Evolutionary conservation across 2,113 vertebrate species (phyloP), one percentile per base, ranked within the genome.

Genomic region (Tachysurus vachellii): DNA sequence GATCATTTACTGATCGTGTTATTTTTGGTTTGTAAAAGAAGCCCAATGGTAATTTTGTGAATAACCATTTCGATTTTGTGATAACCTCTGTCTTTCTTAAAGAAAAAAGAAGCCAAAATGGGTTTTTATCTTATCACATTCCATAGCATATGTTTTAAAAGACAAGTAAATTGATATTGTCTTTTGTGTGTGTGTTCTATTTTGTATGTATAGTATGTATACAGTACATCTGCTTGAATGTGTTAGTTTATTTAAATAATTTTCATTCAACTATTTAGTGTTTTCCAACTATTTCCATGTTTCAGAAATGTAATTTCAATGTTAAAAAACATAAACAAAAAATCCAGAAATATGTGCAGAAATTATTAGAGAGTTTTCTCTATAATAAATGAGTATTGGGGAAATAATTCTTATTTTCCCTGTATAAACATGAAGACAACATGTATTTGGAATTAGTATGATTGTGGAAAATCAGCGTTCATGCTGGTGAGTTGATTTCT

Each of bases 21-120:
- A 88, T 91, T 90, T 86, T 86, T 88, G 85, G 75, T 82, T 84
- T 80, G 83, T 87, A 86, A 88, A 84, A 61, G 80, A 79, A 80
- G 83, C 85, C 53, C 87, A 85, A 87, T 85, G 66, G 80, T 71
- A 50, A 85, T 82, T 73, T 86, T 76, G 70, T 80, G 85, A 88
- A 91, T 80, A 90, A 83, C 83, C 87, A 88, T 87, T 89, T 83
- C 66, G 62, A 84, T 87, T 86, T 89, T 84, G n/a, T 82, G 85
- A 77, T n/a, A n/a, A 6, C 9, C 4, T 42, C 23, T 76, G 11
- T 76, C 5, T 77, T 47, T 75, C 70, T 11, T 73, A 44, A 73
- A 44, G 70, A 75, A 26, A 50, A 21, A 75, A 50, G 1, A 21
- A 50, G 42, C 44, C 26, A 42, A 6, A 11, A 13, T 68, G 8